Conservation (phyloP, 1,140 invertebrate genomes). For the Dendroctonus valens region DNA sequence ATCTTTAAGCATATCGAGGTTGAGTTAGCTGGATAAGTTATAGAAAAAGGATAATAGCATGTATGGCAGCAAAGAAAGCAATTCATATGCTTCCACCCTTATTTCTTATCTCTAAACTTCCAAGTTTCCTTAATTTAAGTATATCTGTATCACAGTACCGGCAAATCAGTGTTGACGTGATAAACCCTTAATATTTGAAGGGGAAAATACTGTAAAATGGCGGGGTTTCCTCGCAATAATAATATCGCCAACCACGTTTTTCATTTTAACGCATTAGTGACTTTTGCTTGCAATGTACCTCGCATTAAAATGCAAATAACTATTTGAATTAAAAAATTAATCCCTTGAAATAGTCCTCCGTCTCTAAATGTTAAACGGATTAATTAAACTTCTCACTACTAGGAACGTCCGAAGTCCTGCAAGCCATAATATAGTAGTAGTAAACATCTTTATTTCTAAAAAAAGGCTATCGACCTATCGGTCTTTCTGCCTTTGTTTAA, state of each 20-base stretch:
- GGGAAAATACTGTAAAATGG: slow-evolving; percentile 8
- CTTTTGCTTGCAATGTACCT: too few species aligned
- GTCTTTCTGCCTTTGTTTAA: too few species aligned
- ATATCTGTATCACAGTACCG: slow-evolving; percentile 21
- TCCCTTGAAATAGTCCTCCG: too few species aligned
- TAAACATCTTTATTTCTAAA: too few species aligned
- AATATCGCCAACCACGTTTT: slow-evolving; percentile 10
- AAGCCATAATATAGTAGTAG: too few species aligned
- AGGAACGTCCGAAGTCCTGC: too few species aligned
- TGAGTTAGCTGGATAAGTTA: slow-evolving; percentile 5
- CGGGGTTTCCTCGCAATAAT: slow-evolving; percentile 1
- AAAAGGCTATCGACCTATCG: too few species aligned
- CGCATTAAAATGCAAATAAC: too few species aligned
- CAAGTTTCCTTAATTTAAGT: slow-evolving; percentile 25
- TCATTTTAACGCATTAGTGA: slow-evolving; percentile 1
- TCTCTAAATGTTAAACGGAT: too few species aligned
- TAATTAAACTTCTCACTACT: too few species aligned
- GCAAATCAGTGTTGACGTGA: slow-evolving; percentile 23
- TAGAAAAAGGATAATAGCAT: slow-evolving; percentile 20
- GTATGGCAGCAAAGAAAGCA: slow-evolving; percentile 25
- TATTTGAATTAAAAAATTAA: too few species aligned
- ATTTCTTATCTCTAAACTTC: slow-evolving; percentile 28
- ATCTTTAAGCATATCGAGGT: slow-evolving; percentile 3
- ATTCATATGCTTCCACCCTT: slow-evolving; percentile 28
- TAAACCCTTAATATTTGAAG: slow-evolving; percentile 20